These are phyloP conservation scores for Linnaemya tessellans DNA, from an alignment of 2,888 invertebrate species.

Conservation along the genomic window DNA sequence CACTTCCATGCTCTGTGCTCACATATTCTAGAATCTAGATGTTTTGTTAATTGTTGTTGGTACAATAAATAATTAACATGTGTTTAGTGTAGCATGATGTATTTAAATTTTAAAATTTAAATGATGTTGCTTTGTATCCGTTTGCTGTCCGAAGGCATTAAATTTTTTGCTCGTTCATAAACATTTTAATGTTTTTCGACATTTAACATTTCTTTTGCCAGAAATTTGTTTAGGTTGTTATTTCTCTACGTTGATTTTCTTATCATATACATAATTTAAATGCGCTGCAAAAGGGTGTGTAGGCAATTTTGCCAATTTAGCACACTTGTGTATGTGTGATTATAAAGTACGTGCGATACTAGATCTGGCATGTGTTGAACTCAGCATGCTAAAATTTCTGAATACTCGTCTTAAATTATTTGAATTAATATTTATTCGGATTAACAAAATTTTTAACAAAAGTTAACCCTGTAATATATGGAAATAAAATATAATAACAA, in stretches of 20 bases:
- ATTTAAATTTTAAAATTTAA: slow-evolving; percentile 2
- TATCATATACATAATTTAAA: background rate
- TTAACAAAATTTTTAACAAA: too few species aligned
- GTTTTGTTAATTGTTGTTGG: slow-evolving; percentile 27
- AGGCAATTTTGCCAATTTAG: background rate
- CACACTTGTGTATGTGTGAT: too few species aligned
- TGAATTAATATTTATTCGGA: too few species aligned
- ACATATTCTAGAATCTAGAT: slow-evolving; percentile 7
- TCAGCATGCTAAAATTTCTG: too few species aligned
- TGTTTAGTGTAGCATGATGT: slow-evolving; percentile 46
- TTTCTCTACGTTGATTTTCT: background rate
- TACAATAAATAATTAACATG: slow-evolving; percentile 33
- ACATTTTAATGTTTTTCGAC: slow-evolving; percentile 39
- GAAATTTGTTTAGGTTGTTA: background rate
- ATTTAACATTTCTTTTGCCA: slow-evolving; percentile 31
- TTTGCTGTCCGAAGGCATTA: slow-evolving; percentile 27
- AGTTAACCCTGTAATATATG: too few species aligned
- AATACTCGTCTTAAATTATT: too few species aligned
- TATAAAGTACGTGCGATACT: too few species aligned
- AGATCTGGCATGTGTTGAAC: too few species aligned
- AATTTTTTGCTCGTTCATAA: slow-evolving; percentile 16
- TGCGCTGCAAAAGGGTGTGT: background rate
- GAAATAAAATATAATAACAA: background rate
- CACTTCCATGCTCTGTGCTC: background rate
- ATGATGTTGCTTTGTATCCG: slow-evolving; percentile 40